Evolutionary conservation across 2,888 invertebrate genomes (phyloP), one percentile per base, ranked within the genome.

Genomic region (Dryomyza anilis): DNA sequence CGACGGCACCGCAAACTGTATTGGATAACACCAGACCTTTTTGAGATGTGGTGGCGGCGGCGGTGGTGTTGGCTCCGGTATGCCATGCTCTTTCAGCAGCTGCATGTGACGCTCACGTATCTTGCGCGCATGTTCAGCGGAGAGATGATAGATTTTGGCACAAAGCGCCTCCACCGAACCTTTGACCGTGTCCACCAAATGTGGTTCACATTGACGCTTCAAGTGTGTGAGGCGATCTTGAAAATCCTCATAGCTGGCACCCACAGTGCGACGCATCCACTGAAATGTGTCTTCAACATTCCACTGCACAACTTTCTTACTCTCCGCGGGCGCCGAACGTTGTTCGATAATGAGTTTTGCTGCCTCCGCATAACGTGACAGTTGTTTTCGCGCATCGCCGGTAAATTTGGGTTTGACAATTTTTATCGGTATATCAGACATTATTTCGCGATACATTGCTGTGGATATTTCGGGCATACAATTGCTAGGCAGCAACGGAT

Each of bases 361-460:
- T 16, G 97, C 96, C 83, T 98, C 97, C 0, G 97, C 96, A 84
- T 97, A 98, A 61, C 91, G 88, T 3, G 94, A 93, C 25, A 98
- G 85, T 79, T 98, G 97, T 81, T 97, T 96, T 33, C 97, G 87
- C 0, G 97, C 97, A 85, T 98, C 98, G 1, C 94, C 71, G 3
- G 96, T 94, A 78, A 94, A 97, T 83, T 96, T 96, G 8, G 97
- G 96, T 81, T 95, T 91, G n/a, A 94, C 89, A 66, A 98, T 87
- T 84, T 96, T 96, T 67, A 98, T 94, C 10, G 98, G 98, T 79
- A 98, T 95, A 84, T 98, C 97, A 83, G 96, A 94, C 95, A 98
- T 96, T 61, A 98, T 95, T 85, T 98, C 98, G 70, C 95, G 90
- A 84, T 96, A 96, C 96, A 98, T 96, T 1, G 94, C 92, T 79